A percentile compares a stretch with the other conserved stretches of the same genome.
phyloP scores from a whole-genome alignment of 2,888 invertebrate species.

The Serripes groenlandicus region DNA sequence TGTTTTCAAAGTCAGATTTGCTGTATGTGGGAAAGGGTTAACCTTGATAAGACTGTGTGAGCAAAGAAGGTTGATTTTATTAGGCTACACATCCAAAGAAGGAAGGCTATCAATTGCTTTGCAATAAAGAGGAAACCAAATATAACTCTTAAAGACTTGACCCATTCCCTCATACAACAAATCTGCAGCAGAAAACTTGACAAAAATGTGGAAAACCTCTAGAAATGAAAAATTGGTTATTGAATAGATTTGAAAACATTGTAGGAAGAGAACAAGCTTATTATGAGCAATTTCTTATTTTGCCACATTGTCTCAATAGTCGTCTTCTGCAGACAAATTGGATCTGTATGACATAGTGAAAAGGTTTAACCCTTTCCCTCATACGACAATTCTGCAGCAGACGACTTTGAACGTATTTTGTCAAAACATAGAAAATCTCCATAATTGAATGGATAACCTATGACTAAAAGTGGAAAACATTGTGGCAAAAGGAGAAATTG shows the following conservation, averaged over 20 bases:
- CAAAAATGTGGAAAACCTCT: too few species aligned
- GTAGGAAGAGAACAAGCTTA: neutral
- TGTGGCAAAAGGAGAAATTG: neutral
- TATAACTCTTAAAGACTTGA: too few species aligned
- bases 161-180: too few species aligned
- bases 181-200: too few species aligned
- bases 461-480: neutral
- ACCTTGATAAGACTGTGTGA: too few species aligned
- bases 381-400: neutral
- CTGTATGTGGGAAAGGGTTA: too few species aligned
- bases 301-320: neutral
- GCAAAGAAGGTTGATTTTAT: too few species aligned
- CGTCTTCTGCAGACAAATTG: neutral
- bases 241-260: neutral
- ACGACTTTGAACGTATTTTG: neutral
- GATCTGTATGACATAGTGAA: neutral
- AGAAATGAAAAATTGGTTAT: too few species aligned
- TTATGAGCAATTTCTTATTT: neutral
- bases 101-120: too few species aligned
- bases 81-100: too few species aligned
- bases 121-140: too few species aligned
- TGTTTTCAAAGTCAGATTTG: too few species aligned
- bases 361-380: neutral
- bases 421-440: neutral
- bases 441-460: neutral